Evolutionary conservation across 2,113 vertebrate species (phyloP).

Genomic region (Channa maculata): DNA sequence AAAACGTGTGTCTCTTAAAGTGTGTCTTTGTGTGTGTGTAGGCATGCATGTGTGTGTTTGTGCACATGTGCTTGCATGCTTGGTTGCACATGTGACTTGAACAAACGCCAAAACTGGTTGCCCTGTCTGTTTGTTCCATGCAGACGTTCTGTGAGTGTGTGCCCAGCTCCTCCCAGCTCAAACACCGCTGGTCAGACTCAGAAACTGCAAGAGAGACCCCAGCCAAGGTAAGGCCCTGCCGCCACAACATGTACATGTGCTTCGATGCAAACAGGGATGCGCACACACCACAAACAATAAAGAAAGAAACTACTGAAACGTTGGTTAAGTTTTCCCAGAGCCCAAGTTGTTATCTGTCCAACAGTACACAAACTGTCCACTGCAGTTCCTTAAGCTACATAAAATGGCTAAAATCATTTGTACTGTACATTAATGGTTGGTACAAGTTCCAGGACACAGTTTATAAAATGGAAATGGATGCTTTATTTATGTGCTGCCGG

Average conservation of each 20-base stretch:
- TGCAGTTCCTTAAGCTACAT: no score
- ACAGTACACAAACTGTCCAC: no score
- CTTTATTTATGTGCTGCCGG: neutral
- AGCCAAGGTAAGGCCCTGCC: constrained; percentile 82
- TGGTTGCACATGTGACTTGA: constrained; percentile 66
- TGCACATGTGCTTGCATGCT: constrained; percentile 64
- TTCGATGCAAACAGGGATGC: neutral
- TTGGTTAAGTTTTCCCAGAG: no score
- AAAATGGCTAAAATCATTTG: no score
- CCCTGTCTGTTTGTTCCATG: constrained; percentile 79
- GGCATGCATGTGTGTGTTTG: constrained; percentile 35
- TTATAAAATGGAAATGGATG: neutral
- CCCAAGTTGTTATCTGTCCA: no score
- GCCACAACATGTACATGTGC: neutral
- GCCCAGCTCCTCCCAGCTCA: constrained; percentile 84
- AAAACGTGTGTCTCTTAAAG: neutral
- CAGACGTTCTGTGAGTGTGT: constrained; percentile 87
- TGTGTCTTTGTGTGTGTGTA: neutral
- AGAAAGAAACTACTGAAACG: no score
- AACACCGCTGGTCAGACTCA: constrained; percentile 86
- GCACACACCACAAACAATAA: neutral
- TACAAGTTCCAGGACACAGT: no score
- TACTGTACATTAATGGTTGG: no score
- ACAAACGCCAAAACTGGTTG: constrained; percentile 73
- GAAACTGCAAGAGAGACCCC: constrained; percentile 83